Percentiles rank a stretch among this genome's conserved stretches.
Conservation (phyloP, 92 coral and sea anemone genomes). For the Galaxea fascicularis region DNA sequence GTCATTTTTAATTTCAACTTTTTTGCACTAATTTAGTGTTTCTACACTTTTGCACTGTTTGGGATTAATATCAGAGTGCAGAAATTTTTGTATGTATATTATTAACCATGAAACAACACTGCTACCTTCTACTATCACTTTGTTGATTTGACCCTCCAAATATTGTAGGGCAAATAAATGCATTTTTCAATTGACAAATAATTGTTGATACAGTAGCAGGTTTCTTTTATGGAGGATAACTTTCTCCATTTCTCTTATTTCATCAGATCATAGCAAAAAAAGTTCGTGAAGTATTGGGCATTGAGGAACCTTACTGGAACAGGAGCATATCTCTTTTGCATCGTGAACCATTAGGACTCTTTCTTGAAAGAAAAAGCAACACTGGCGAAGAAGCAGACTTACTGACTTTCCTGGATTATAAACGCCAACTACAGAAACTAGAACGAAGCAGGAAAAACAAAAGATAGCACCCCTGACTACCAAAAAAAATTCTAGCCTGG, state of each 20-base stretch:
- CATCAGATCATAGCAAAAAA: constrained; percentile 81
- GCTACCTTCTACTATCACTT: too few relatives aligned
- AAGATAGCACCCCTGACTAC: constrained; percentile 24
- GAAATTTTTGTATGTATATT: too few relatives aligned
- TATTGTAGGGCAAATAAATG: too few relatives aligned
- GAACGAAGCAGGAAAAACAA: constrained; percentile 70
- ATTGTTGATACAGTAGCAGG: too few relatives aligned
- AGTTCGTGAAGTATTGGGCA: constrained; percentile 83
- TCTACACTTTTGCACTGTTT: too few relatives aligned
- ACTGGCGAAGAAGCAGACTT: constrained; percentile 90
- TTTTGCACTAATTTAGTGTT: too few relatives aligned
- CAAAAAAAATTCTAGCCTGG: not conserved
- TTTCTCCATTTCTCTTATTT: not conserved
- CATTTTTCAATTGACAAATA: too few relatives aligned
- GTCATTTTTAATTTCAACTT: too few relatives aligned
- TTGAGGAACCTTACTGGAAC: constrained; percentile 94
- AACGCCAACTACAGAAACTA: constrained; percentile 74
- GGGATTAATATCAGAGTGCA: too few relatives aligned
- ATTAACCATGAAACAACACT: too few relatives aligned
- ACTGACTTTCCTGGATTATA: constrained; percentile 78
- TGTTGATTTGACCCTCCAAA: too few relatives aligned
- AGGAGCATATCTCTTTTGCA: constrained; percentile 92
- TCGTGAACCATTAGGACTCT: constrained; percentile 87
- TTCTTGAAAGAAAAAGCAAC: constrained; percentile 87
- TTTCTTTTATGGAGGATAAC: too few relatives aligned